phyloP scores from a whole-genome alignment of 2,888 invertebrate species.

The Xestia sexstrigata region DNA sequence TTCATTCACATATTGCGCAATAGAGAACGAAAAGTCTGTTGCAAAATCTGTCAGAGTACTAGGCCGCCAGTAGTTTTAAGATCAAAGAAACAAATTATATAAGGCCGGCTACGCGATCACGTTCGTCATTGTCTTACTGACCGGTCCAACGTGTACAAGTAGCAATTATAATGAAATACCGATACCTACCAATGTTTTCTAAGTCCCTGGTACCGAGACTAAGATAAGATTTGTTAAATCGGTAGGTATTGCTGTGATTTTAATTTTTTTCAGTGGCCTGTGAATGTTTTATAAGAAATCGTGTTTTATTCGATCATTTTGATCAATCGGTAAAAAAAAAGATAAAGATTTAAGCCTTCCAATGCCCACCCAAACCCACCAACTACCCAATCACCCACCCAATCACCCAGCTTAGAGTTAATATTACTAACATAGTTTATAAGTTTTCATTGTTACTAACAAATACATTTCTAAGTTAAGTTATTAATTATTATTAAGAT shows the following conservation, averaged over 20 bases:
- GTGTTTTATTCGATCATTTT: not conserved
- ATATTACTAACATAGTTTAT: too few species aligned
- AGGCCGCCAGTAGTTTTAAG: constrained; percentile 62
- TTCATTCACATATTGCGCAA: constrained; percentile 60
- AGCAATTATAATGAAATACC: constrained; percentile 66
- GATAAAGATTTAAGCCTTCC: too few species aligned
- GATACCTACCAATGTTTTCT: constrained; percentile 59
- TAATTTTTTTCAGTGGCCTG: not conserved
- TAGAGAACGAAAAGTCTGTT: constrained; percentile 64
- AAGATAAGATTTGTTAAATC: constrained; percentile 32
- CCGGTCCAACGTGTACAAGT: constrained; percentile 70
- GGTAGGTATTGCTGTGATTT: not conserved
- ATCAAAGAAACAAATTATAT: constrained; percentile 76
- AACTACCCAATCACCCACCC: too few species aligned
- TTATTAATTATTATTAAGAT: too few species aligned
- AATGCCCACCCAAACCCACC: too few species aligned
- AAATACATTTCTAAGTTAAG: too few species aligned
- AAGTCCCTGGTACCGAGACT: constrained; percentile 31
- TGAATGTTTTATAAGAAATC: not conserved
- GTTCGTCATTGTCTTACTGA: constrained; percentile 75
- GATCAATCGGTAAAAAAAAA: not conserved
- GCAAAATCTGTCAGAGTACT: constrained; percentile 68
- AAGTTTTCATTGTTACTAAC: too few species aligned
- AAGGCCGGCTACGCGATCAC: constrained; percentile 69
- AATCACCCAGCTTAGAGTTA: too few species aligned